Percentiles rank a stretch among this genome's conserved stretches.
phyloP scores from a whole-genome alignment of 2,113 vertebrate species.

The Cygnus buccinator region DNA sequence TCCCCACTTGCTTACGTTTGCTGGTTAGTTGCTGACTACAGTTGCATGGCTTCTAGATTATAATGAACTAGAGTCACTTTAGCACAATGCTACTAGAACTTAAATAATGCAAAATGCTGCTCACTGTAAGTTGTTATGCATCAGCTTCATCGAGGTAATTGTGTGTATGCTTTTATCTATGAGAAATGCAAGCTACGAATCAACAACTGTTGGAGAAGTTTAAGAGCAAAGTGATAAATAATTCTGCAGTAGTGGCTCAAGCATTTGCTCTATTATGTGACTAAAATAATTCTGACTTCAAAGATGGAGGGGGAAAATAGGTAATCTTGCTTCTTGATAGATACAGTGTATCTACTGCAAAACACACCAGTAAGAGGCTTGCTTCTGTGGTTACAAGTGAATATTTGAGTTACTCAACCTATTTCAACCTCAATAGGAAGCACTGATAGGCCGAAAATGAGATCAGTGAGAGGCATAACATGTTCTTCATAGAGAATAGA shows the following conservation, averaged over 20 bases:
- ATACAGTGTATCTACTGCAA: neutral
- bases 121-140: fast-evolving
- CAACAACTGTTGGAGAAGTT: neutral
- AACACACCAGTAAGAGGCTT: neutral
- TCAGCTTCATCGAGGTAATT: neutral
- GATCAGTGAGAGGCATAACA: neutral
- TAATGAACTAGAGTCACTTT: neutral
- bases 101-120: neutral
- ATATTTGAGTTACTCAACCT: neutral
- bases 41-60: slow-evolving; percentile 1
- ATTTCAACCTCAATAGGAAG: neutral
- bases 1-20: neutral
- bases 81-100: neutral
- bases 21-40: neutral
- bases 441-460: neutral
- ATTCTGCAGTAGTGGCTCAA: neutral
- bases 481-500: neutral
- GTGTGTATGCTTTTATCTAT: neutral
- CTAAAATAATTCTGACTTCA: neutral
- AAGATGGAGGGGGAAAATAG: neutral
- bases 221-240: neutral
- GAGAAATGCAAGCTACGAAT: neutral
- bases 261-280: neutral
- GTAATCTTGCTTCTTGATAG: neutral
- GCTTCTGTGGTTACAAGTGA: neutral